A percentile compares a stretch with the other conserved stretches of the same genome.
Evolutionary conservation across 2,797 vertebrate species (phyloP).

Genomic region (Anas acuta): DNA sequence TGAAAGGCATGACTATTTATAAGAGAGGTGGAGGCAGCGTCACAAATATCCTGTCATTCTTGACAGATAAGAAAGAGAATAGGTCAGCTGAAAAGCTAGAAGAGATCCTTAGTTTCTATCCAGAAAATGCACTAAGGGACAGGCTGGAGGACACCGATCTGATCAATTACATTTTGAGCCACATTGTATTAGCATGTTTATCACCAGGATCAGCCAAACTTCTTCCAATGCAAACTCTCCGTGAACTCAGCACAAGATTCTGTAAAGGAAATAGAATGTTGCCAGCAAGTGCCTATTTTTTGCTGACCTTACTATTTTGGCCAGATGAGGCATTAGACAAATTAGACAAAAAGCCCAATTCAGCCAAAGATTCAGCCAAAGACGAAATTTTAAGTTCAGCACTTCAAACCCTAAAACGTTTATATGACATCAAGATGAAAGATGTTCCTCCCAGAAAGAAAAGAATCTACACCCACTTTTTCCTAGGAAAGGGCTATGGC

Average conservation of each 20-base stretch:
- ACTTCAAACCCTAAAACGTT: constrained; percentile 75
- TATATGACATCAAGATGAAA: constrained; percentile 78
- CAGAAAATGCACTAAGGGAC: constrained; percentile 62
- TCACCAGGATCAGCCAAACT: constrained; percentile 69
- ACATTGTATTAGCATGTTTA: constrained; percentile 80
- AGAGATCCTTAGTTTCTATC: constrained; percentile 78
- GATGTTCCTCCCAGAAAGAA: constrained; percentile 80
- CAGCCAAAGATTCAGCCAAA: constrained; percentile 79
- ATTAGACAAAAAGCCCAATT: constrained; percentile 68
- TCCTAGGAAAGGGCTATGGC: constrained; percentile 78
- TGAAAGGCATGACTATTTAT: constrained; percentile 80
- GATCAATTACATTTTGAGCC: constrained; percentile 78
- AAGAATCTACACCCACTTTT: constrained; percentile 83
- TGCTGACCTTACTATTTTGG: constrained; percentile 86
- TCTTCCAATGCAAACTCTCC: constrained; percentile 70
- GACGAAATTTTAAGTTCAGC: constrained; percentile 77
- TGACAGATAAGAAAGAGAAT: constrained; percentile 72
- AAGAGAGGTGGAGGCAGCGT: constrained; percentile 81
- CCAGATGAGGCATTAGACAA: constrained; percentile 80
- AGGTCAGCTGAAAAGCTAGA: constrained; percentile 69
- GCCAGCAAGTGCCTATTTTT: constrained; percentile 77
- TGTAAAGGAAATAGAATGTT: constrained; percentile 65
- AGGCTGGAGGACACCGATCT: constrained; percentile 76
- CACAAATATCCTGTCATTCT: constrained; percentile 80
- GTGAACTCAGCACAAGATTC: constrained; percentile 76